phyloP scores from a whole-genome alignment of 2,888 invertebrate species.

The Zelleria hepariella region DNA sequence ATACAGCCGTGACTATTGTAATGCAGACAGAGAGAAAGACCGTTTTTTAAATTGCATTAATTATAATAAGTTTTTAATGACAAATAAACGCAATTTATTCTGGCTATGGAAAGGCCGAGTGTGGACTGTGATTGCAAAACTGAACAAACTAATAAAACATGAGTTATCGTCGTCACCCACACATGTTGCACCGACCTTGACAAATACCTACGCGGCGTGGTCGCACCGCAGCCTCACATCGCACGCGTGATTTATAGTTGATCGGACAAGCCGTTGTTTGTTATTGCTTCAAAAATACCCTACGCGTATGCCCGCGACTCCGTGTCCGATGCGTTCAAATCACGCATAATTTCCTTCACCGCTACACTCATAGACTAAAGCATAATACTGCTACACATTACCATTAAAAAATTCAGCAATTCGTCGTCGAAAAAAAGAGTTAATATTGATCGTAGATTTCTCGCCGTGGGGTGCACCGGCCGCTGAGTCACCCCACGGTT shows the following conservation, averaged over 20 bases:
- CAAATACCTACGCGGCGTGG: slow-evolving; percentile 38
- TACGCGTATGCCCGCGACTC: neutral
- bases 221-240: slow-evolving; percentile 12
- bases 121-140: neutral
- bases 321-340: slow-evolving; percentile 28
- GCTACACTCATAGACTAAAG: too few relatives aligned
- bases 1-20: neutral
- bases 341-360: slow-evolving; percentile 23
- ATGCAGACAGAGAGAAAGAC: neutral
- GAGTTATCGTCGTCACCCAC: slow-evolving; percentile 34
- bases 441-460: slow-evolving; percentile 74
- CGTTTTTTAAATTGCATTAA: neutral
- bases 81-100: neutral
- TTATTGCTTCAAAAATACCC: neutral
- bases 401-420: slow-evolving; percentile 65
- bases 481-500: slow-evolving; percentile 73
- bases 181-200: slow-evolving; percentile 52
- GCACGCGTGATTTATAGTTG: slow-evolving; percentile 38
- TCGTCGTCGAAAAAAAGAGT: slow-evolving; percentile 68
- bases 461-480: slow-evolving; percentile 72
- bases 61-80: neutral
- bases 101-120: neutral
- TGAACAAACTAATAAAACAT: slow-evolving; percentile 5
- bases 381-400: neutral
- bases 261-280: slow-evolving; percentile 1